Conservation (phyloP, 2,797 vertebrate genomes). For the Emys orbicularis region DNA sequence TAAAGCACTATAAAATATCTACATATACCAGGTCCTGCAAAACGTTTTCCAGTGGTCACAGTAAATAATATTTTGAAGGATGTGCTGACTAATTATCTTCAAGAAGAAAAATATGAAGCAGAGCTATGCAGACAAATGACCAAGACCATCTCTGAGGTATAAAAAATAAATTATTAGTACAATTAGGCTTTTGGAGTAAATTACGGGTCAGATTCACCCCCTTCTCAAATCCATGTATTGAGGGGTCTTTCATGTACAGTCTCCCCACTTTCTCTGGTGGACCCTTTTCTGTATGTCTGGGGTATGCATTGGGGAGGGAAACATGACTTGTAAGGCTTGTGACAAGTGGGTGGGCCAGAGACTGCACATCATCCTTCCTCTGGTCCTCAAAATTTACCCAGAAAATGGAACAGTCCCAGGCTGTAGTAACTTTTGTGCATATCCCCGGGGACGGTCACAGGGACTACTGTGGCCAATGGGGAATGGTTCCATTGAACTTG, state of each 20-base stretch:
- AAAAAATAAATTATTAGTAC: not conserved
- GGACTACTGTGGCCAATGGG: not conserved
- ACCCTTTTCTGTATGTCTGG: not conserved
- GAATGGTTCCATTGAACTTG: not conserved
- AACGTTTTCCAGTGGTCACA: slow-evolving; percentile 82
- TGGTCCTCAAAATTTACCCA: not conserved
- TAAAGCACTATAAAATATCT: not conserved
- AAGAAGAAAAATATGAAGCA: slow-evolving; percentile 88
- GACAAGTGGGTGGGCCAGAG: too few species aligned
- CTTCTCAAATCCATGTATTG: not conserved
- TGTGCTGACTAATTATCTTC: slow-evolving; percentile 85
- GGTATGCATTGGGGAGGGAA: not conserved
- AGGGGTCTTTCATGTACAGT: not conserved
- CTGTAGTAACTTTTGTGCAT: not conserved
- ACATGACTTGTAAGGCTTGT: not conserved
- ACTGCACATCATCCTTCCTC: not conserved
- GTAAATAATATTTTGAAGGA: slow-evolving; percentile 90
- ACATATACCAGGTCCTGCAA: slow-evolving; percentile 80
- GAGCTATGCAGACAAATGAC: slow-evolving; percentile 89
- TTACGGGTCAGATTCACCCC: not conserved
- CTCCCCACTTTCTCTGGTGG: not conserved
- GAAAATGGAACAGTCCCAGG: not conserved
- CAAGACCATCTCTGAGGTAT: slow-evolving; percentile 90
- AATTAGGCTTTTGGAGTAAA: not conserved
- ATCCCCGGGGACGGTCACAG: not conserved